Base-by-base conservation (phyloP, 92 coral and sea anemone genomes). In the Zoanthus solanderi region DNA sequence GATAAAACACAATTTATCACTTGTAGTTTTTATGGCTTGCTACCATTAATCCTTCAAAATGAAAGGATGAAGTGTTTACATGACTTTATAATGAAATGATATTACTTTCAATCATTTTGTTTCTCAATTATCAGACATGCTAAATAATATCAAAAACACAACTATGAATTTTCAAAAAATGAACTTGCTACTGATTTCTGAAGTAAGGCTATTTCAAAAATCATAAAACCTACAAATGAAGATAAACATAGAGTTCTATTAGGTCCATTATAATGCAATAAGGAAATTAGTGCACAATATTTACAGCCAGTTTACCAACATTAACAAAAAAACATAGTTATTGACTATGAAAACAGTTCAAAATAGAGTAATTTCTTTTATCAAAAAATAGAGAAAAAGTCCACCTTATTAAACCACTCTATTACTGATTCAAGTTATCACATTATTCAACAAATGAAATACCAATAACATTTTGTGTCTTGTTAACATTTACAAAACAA, bases 391-490 rank as follows among this genome's bases (percentile, higher is more conserved):
- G 23, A 7, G 72, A 67, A 67, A 67, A 67, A 57, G 65, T 57
- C 72, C 72, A 72, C 34, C 31, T 31, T 42, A 72, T 72, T 45
- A 72, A 72, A 72, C 52, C 75, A 71, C 52, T 72, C 50, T 32
- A 72, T 34, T 72, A 72, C 2, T 17, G 42, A 34, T 0, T 13
- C 1, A 69, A 69, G 53, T 72, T 72, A 72, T 72, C 77, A 72
- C 77, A 72, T 72, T 72, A 72, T 72, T 72, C 52, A 72, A 72
- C 54, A 72, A 72, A 72, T 37, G 48, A 31, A 72, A 72, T 34
- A 72, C 77, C 77, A 72, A 72, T 72, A 72, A 72, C 52, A 72
- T 72, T 72, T 72, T 72, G 77, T 72, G 77, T 37, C n/a, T 72
- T 72, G 53, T 72, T 72, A 15, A 72, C 1, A 31, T 72, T 72